A percentile compares a stretch with the other conserved stretches of the same genome.
Conservation (phyloP, 2,797 vertebrate genomes). For the Molossus molossus region DNA sequence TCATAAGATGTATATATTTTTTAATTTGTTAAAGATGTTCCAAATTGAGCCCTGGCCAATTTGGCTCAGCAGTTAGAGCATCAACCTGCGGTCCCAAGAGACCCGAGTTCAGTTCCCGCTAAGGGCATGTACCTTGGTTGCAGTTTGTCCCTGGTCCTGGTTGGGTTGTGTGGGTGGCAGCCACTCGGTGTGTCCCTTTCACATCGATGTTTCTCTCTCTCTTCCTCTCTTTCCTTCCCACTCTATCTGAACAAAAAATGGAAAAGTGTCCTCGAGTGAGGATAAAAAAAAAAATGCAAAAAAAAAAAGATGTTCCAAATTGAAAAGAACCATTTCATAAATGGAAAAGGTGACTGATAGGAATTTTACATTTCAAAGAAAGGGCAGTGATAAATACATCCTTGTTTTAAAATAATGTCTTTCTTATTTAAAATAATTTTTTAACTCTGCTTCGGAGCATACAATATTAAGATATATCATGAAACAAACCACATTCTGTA, state of each 20-base stretch:
- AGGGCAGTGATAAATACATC: not conserved
- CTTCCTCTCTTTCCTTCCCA: too few relatives aligned
- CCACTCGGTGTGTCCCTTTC: too few relatives aligned
- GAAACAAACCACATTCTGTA: constrained; percentile 50
- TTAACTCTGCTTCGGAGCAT: constrained; percentile 34
- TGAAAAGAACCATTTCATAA: constrained; percentile 46
- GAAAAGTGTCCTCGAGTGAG: too few relatives aligned
- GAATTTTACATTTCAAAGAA: constrained; percentile 44
- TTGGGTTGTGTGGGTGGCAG: too few relatives aligned
- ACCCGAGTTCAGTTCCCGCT: too few relatives aligned
- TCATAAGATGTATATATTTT: not conserved
- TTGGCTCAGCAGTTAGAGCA: too few relatives aligned
- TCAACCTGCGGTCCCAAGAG: too few relatives aligned
- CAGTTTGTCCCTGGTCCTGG: too few relatives aligned
- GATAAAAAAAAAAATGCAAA: too few relatives aligned
- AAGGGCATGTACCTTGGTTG: too few relatives aligned
- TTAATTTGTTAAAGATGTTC: not conserved
- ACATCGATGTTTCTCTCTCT: too few relatives aligned
- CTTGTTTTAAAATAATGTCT: constrained; percentile 58
- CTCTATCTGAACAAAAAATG: too few relatives aligned
- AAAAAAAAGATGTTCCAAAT: not conserved
- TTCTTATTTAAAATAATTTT: constrained; percentile 52
- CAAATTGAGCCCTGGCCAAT: not conserved
- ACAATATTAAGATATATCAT: constrained; percentile 2
- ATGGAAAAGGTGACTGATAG: not conserved